These are phyloP conservation scores for Rhinella marina DNA, from an alignment of 2,797 vertebrate species.

Conservation along the genomic window DNA sequence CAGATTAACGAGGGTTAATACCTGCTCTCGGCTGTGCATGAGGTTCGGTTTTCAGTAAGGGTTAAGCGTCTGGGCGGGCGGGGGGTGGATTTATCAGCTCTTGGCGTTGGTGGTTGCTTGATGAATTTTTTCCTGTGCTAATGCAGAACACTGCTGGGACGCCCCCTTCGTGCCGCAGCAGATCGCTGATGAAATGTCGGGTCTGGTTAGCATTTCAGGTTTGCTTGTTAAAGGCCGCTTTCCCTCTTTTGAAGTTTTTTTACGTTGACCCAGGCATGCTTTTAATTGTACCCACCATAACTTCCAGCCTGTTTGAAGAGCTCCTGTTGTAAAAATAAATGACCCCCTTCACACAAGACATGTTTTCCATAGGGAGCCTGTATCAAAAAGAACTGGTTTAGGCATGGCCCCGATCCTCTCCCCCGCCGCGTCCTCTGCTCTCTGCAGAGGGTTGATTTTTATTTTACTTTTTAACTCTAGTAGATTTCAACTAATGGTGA, in stretches of 20 bases:
- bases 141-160: conserved; percentile 37
- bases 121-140: conserved; percentile 56
- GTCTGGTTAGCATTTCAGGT: conserved; percentile 53
- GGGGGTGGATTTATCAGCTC: conserved; percentile 15
- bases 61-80: not conserved
- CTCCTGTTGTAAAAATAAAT: conserved; percentile 60
- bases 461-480: not conserved
- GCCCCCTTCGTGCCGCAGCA: not conserved
- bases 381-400: conserved; percentile 17
- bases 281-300: conserved; percentile 44
- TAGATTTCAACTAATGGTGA: not conserved
- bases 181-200: conserved; percentile 28
- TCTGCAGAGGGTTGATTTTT: no score
- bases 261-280: conserved; percentile 28
- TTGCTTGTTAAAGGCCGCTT: conserved; percentile 50
- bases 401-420: not conserved
- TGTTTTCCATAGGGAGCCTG: conserved; percentile 20
- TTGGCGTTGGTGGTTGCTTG: conserved; percentile 15
- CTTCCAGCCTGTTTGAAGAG: conserved; percentile 50
- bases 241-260: conserved; percentile 56
- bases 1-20: not conserved
- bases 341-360: conserved; percentile 14
- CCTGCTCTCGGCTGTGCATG: not conserved
- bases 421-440: not conserved
- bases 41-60: not conserved